phyloP scores from a whole-genome alignment of 2,888 invertebrate genomes.

The Chloroclystis v-ata region DNA sequence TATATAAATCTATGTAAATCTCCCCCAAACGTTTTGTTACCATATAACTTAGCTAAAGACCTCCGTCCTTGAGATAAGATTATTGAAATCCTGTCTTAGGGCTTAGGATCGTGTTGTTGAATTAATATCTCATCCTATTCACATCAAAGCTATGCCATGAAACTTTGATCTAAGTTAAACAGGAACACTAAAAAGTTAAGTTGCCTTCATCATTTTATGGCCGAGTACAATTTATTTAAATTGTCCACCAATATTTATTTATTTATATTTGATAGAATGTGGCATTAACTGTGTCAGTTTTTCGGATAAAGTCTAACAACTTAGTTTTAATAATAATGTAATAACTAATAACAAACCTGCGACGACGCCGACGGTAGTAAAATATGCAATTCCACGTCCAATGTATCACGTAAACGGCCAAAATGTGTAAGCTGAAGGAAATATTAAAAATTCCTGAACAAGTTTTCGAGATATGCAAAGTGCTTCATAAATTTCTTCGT shows the following conservation, averaged over 20 bases:
- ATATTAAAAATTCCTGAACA: constrained; percentile 46
- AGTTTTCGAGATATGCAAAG: constrained; percentile 16
- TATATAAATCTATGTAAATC: constrained; percentile 22
- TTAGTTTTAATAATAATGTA: neutral
- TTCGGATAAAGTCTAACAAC: no score
- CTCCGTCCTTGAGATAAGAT: neutral
- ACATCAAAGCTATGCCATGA: neutral
- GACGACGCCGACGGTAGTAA: constrained; percentile 24
- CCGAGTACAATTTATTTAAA: no score
- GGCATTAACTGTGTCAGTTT: no score
- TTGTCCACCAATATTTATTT: no score
- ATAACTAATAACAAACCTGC: neutral
- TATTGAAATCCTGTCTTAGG: neutral
- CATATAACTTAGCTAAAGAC: constrained; percentile 5
- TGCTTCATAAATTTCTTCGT: constrained; percentile 5
- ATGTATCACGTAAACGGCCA: constrained; percentile 54
- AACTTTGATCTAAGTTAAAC: neutral
- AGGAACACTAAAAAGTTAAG: no score
- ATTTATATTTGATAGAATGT: no score
- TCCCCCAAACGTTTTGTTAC: constrained; percentile 17
- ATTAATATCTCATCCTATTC: neutral
- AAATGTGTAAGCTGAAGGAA: constrained; percentile 41
- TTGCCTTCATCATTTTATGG: no score
- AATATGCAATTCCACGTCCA: constrained; percentile 54
- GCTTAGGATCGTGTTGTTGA: neutral